Evolutionary conservation across 2,797 vertebrate species (phyloP), one percentile per base, ranked within the genome.

Genomic region (Calcarius lapponicus): DNA sequence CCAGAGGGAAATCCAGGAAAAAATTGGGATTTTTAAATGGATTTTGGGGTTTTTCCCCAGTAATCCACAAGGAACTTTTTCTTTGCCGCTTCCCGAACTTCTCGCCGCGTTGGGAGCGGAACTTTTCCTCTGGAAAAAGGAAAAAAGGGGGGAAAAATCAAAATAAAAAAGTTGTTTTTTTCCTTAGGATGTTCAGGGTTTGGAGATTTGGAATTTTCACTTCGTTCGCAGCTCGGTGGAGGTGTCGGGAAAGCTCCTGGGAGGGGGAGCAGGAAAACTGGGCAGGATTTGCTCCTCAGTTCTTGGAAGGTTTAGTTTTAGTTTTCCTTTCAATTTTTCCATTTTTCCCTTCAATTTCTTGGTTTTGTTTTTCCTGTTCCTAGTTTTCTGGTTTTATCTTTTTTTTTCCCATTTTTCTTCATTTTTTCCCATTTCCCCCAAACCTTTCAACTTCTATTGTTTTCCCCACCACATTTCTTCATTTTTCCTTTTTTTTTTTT

Each of bases 251-350:
- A 19, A 58, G n/a, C 34, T 74, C 72, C 56, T 16, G 72, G 72
- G 72, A 74, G 72, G 56, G 72, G 34, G 56, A 74, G 72, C 72
- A 74, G 72, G 43, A 60, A 60, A 60, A 74, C 7, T 6, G 43
- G 28, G 34, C 56, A 38, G 43, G 34, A 20, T 60, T 60, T n/a
- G 45, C 17, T 15, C 64, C 25, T 47, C 6, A 6, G 3, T 19
- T 15, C 43, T 4, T 11, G 6, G 0, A 19, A 14, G 2, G 15
- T 54, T 71, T 8, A 2, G 8, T 26, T 70, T 42, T 5, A 7
- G 7, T n/a, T 54, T 42, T 26, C 11, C 9, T 8, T 24, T 13
- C 4, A 6, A 6, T 51, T 51, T 10, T 21, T 4, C 28, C 5
- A 6, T 25, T 54, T 42, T 53, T 19, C 8, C 13, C 6, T 7